These are phyloP conservation scores for Drosophila repletoides DNA, from an alignment of 1,140 invertebrate species.

Conservation along the genomic window DNA sequence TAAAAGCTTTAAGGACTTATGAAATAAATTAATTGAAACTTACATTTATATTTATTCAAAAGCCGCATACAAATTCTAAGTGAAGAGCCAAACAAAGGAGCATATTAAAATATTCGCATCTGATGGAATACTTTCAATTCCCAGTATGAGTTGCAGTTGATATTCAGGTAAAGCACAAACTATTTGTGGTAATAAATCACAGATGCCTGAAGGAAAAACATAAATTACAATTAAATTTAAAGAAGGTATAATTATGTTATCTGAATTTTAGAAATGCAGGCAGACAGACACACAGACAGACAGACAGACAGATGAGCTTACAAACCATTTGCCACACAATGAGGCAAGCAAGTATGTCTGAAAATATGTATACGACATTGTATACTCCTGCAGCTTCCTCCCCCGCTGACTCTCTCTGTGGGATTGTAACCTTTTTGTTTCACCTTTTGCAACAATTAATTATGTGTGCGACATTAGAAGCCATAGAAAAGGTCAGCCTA, in stretches of 20 bases:
- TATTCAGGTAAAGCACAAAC: not conserved
- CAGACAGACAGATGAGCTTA: constrained; percentile 25
- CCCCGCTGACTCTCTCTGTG: not conserved
- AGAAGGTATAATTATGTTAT: constrained; percentile 63
- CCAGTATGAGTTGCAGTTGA: not conserved
- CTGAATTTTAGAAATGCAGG: constrained; percentile 25
- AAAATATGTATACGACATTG: not conserved
- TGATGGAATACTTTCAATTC: not conserved
- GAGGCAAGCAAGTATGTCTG: not conserved
- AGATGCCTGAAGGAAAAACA: constrained; percentile 36
- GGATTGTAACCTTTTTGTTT: constrained; percentile 51
- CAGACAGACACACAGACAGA: no score
- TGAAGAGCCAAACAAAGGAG: no score
- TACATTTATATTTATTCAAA: no score
- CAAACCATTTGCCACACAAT: constrained; percentile 40
- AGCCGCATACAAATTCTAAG: no score
- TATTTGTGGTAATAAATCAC: constrained; percentile 58
- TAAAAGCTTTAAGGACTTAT: no score
- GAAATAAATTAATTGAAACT: no score
- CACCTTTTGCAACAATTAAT: constrained; percentile 74
- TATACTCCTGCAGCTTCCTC: not conserved
- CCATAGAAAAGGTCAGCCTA: no score
- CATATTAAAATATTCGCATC: constrained; percentile 1
- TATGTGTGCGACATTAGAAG: constrained; percentile 44
- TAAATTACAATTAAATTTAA: constrained; percentile 75